Evolutionary conservation across 2,888 invertebrate species (phyloP), one percentile per base, ranked within the genome.

Genomic region (Bellardia pandia): DNA sequence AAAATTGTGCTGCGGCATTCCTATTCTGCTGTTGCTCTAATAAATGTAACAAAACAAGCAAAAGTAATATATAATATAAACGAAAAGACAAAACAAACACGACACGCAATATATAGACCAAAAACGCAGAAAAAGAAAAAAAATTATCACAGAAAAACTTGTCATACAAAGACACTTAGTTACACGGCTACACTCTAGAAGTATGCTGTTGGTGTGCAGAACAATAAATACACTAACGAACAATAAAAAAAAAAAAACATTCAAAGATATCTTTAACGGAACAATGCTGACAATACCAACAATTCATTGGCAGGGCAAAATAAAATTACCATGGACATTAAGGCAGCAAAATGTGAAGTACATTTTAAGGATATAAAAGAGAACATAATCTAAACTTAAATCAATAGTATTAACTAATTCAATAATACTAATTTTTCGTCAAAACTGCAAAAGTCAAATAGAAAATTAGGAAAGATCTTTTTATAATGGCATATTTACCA

Each of bases 51-150:
- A 58, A 14, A 40, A 56, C 9, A 14, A 2, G n/a, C 0, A 45
- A 60, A n/a, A n/a, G 14, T 51, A 51, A 2, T 7, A 5, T n/a
- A 7, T 7, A 51, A 3, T 11, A 7, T 3, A 51, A 51, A 51
- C 11, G 2, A 8, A 16, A 45, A 66, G 42, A 66, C 45, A 51
- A 64, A 62, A 33, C 16, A 23, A 33, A 40, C 14, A 14, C 8
- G 37, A 3, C 76, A 76, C 76, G 76, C 62, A 40, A 76, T 51
- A 11, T 40, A 42, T 2, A 13, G 9, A 51, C 8, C 37, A 51
- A 16, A 76, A 48, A 2, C 33, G 2, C 33, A 33, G 8, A 8
- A 76, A 37, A 64, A 37, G n/a, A 1, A 23, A 9, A 56, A 0
- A 56, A 51, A 23, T 48, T 33, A 33, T 45, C 2, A 30, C 8